Base-by-base conservation (phyloP, 2,113 vertebrate species). In the Passer montanus region DNA sequence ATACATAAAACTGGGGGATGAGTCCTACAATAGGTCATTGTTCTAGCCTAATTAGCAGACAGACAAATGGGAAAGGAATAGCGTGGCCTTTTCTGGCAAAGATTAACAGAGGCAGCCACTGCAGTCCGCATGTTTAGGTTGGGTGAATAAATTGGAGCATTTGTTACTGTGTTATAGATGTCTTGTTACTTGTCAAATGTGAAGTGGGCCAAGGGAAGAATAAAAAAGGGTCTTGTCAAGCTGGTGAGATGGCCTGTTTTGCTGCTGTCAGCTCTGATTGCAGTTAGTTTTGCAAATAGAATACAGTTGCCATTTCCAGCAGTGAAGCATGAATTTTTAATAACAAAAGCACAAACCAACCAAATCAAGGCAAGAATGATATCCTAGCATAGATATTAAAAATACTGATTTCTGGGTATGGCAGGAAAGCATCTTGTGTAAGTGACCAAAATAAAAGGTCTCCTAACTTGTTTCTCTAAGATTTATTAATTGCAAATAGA, bases 71-170 rank as follows among this genome's bases (percentile, higher is more conserved):
- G 90, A 87, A 64, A 56, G 79, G 80, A 81, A 73, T 90, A 92
- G 92, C 76, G 7, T 72, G 91, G 92, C 14, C 18, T 87, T 92
- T 90, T 79, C 86, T 97, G 77, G 33, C 83, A n/a, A 35, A 93
- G 96, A 97, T 98, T 98, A 98, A 95, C 95, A 63, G 84, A 89
- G 95, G 92, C 93, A 95, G 89, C 90, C 95, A 73, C 87, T 66
- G 63, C 95, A 26, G 86, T 82, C 96, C 95, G 86, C 97, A 96
- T 98, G 98, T 98, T 98, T 98, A 98, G 98, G 92, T 98, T 93
- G 94, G 97, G 92, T 97, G 98, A 97, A 98, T 98, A 98, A 98
- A 98, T 98, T 95, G 98, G 97, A 95, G 90, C 97, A 92, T 98
- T 98, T 99, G 98, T 98, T 98, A 97, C 97, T 93, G 75, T 97